Conservation (phyloP, 2,888 invertebrate genomes). For the Epirrhoe alternata region DNA sequence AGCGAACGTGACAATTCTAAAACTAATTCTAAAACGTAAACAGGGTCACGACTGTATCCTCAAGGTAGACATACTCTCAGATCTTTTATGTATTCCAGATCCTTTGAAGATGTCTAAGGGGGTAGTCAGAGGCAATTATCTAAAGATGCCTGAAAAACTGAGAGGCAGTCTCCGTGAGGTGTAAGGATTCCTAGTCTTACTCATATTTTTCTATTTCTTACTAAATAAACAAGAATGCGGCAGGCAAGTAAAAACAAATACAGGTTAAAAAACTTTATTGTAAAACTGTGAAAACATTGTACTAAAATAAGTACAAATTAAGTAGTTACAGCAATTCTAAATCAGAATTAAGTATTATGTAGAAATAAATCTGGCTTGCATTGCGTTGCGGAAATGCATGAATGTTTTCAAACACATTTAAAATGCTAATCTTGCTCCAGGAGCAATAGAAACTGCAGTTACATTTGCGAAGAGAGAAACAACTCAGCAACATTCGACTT, state of each 20-base stretch:
- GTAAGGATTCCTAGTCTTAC: no score
- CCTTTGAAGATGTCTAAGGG: no score
- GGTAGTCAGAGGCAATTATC: no score
- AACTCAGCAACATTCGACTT: neutral
- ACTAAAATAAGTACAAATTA: slow-evolving; percentile 44
- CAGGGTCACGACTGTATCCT: no score
- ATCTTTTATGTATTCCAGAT: no score
- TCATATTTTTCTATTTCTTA: no score
- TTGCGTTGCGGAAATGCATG: slow-evolving; percentile 14
- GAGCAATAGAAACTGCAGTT: slow-evolving; percentile 3
- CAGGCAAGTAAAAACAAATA: slow-evolving; percentile 6
- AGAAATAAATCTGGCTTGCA: neutral
- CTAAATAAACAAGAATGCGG: slow-evolving; percentile 6
- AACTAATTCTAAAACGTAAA: no score
- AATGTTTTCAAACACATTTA: slow-evolving; percentile 3
- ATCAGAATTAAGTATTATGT: slow-evolving; percentile 15
- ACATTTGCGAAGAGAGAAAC: neutral
- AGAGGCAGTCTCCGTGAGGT: no score
- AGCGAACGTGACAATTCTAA: no score
- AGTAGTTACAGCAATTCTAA: slow-evolving; percentile 24
- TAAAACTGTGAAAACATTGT: slow-evolving; percentile 54
- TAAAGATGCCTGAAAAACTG: no score
- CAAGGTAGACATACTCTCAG: no score
- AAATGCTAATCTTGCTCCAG: slow-evolving; percentile 2
- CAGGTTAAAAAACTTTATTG: slow-evolving; percentile 51